Percentiles rank a stretch among this genome's conserved stretches.
phyloP scores from a whole-genome alignment of 2,113 vertebrate genomes.

The Albula goreensis region DNA sequence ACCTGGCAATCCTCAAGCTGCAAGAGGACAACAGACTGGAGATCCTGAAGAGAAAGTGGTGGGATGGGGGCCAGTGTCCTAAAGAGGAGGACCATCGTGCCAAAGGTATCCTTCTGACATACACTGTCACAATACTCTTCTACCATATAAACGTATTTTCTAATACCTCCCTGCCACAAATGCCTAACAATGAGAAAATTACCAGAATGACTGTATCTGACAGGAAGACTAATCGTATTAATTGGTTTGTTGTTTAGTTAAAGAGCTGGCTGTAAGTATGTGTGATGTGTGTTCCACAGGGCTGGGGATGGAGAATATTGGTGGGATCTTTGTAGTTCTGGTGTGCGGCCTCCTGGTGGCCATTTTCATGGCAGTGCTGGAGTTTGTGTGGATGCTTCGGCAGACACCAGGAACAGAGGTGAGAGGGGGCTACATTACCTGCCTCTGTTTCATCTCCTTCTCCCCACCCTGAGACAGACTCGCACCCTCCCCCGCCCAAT shows the following conservation, averaged over 20 bases:
- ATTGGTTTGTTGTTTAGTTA: too few relatives aligned
- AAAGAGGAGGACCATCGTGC: conserved; percentile 96
- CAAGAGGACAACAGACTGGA: conserved; percentile 97
- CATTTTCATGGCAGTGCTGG: conserved; percentile 97
- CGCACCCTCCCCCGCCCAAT: background rate
- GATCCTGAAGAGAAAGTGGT: conserved; percentile 96
- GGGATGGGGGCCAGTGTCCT: conserved; percentile 96
- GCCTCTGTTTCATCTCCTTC: conserved; percentile 68
- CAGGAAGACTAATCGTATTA: too few relatives aligned
- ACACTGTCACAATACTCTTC: background rate
- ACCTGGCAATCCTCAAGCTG: conserved; percentile 94
- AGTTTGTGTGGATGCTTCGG: conserved; percentile 95
- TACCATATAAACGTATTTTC: background rate
- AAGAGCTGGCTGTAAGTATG: conserved; percentile 1
- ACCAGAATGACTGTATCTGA: too few relatives aligned
- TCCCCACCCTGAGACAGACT: conserved; percentile 41
- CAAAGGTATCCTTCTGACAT: conserved; percentile 76
- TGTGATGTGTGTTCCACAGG: conserved; percentile 65
- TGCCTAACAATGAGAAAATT: too few relatives aligned
- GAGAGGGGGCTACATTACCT: conserved; percentile 71
- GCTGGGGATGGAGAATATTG: conserved; percentile 97
- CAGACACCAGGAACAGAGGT: conserved; percentile 91
- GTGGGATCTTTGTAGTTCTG: conserved; percentile 97
- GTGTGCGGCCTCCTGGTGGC: conserved; percentile 96
- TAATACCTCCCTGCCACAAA: background rate